Conservation (phyloP, 2,113 vertebrate species). For the Chloroceryle aenea region DNA sequence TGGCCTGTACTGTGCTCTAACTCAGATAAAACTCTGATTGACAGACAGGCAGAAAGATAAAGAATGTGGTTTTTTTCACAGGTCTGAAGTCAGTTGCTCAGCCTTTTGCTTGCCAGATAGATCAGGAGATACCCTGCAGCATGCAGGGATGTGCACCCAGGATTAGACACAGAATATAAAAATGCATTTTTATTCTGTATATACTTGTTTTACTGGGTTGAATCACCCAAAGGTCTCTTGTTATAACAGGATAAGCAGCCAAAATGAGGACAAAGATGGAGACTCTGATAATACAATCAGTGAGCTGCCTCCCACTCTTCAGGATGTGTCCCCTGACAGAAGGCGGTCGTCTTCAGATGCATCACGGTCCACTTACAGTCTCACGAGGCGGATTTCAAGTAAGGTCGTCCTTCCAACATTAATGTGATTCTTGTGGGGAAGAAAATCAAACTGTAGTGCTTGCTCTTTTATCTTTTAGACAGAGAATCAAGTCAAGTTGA, state of each 20-base stretch:
- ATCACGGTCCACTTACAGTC: slow-evolving; percentile 84
- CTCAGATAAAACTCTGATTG: not conserved
- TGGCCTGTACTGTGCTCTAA: not conserved
- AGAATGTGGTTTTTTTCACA: not conserved
- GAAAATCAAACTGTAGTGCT: not conserved
- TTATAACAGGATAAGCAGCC: slow-evolving; percentile 79
- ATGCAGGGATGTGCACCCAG: too few relatives aligned
- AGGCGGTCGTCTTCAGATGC: slow-evolving; percentile 80
- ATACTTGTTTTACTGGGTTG: not conserved
- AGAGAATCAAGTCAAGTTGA: not conserved
- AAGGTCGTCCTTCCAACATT: slow-evolving; percentile 35
- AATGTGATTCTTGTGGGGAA: not conserved
- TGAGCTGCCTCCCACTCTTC: slow-evolving; percentile 75
- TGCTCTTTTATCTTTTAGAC: not conserved
- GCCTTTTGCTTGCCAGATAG: not conserved
- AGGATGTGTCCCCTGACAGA: slow-evolving; percentile 75
- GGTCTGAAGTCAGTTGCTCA: not conserved
- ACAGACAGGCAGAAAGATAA: not conserved
- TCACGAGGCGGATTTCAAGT: slow-evolving; percentile 86
- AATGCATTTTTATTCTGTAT: not conserved
- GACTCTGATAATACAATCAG: slow-evolving; percentile 76
- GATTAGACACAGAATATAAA: not conserved
- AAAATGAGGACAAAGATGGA: slow-evolving; percentile 80
- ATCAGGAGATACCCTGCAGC: not conserved
- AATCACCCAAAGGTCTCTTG: slow-evolving; percentile 1